phyloP scores from a whole-genome alignment of 2,888 invertebrate species.

The Orthonychiurus folsomi region DNA sequence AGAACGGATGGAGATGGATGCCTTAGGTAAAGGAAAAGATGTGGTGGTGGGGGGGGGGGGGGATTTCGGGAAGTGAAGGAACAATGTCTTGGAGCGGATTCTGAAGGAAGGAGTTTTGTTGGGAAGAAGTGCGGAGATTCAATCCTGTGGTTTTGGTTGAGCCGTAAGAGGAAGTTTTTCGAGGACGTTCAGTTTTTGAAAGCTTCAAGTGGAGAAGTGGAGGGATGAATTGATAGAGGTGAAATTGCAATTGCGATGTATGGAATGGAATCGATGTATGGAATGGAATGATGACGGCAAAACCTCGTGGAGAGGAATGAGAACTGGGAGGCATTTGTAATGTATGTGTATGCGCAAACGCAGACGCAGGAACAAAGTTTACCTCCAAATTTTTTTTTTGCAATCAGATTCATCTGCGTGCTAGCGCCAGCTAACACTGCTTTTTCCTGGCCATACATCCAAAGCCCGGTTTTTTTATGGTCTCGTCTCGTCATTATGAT shows the following conservation, averaged over 20 bases:
- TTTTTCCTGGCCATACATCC: no score
- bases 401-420: no score
- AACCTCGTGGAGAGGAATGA: no score
- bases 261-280: background rate
- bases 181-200: background rate
- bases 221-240: background rate
- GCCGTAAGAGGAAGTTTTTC: background rate
- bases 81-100: conserved; percentile 15
- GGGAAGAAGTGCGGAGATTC: background rate
- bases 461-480: background rate
- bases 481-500: background rate
- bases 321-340: background rate
- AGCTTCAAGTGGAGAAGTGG: no score
- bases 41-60: background rate
- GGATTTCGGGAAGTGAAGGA: conserved; percentile 6
- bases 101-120: conserved; percentile 15
- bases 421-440: no score
- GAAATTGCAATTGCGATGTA: background rate
- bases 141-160: background rate
- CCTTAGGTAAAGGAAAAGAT: background rate
- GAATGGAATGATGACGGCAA: background rate
- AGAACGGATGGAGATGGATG: background rate
- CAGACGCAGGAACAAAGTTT: background rate
- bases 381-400: background rate
- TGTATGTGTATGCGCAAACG: background rate